These are phyloP conservation scores for Misgurnus mizolepis DNA, from an alignment of 2,113 vertebrate species.

Conservation along the genomic window DNA sequence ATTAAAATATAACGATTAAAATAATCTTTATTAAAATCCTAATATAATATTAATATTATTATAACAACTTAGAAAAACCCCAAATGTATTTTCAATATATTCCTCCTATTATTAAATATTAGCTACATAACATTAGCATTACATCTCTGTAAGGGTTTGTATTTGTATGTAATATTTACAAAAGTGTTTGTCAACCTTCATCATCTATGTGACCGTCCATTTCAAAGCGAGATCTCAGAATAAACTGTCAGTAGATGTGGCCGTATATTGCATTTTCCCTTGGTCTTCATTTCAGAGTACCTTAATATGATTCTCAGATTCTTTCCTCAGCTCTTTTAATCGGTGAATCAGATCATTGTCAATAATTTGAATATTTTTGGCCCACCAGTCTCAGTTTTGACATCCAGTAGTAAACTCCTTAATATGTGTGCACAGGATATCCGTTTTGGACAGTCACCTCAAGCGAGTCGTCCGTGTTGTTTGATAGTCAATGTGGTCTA, in stretches of 20 bases:
- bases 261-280: slow-evolving; percentile 2
- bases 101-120: slow-evolving; percentile 4
- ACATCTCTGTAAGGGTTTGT: neutral
- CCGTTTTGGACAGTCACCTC: neutral
- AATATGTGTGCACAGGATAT: too few species aligned
- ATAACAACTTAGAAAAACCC: neutral
- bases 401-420: neutral
- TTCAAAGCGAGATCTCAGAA: slow-evolving; percentile 12
- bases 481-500: neutral
- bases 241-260: slow-evolving; percentile 15
- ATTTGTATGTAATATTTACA: neutral
- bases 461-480: neutral
- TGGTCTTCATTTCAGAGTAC: neutral
- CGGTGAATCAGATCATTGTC: neutral
- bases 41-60: slow-evolving; percentile 20
- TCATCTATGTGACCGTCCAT: neutral
- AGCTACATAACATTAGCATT: too few species aligned
- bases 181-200: neutral
- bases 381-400: neutral
- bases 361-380: neutral
- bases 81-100: neutral
- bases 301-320: neutral
- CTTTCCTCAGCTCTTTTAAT: neutral
- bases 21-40: slow-evolving; percentile 19
- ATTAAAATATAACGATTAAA: slow-evolving; percentile 56